Base-by-base conservation (phyloP, 53 echinoderm and acorn worm genomes). In the Stichopus horrens region DNA sequence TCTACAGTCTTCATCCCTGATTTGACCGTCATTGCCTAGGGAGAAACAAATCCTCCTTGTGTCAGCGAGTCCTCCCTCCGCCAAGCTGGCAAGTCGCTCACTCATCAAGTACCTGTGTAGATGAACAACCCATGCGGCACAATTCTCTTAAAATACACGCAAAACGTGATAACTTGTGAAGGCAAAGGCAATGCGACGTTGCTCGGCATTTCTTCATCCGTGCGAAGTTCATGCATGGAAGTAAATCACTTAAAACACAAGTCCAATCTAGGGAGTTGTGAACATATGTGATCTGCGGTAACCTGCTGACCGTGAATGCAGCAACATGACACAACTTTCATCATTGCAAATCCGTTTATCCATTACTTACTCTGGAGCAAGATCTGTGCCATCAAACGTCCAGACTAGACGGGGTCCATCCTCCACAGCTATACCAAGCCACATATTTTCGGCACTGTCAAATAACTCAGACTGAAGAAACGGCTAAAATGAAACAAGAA, bases 301-400 rank as follows among this genome's bases (percentile, higher is more conserved):
- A 37, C 37, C 37, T 37, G 37, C 37, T 37, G 37, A 37, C 37
- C 37, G 37, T 0, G 37, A 37, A 37, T 37, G 37, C 37, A 37
- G 37, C 37, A 37, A 37, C 37, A 37, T 37, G 37, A 37, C 2
- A 37, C 37, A 37, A 37, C 37, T 37, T 37, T 37, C 37, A 37
- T 37, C 37, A 37, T 37, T 37, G 2, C 37, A 37, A 1, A 37
- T 37, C 37, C 37, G 37, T 37, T 37, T 37, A 37, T 37, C 37
- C 37, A 37, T 6, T 80, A 80, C 80, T 37, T 80, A 80, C 80
- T 80, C 80, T 55, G 55, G 80, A 5, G 80, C 18, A 7, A 80
- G 19, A 55, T 80, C 80, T 21, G 55, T 80, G 9, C 54, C 80
- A 55, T 80, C 80, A 52, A 80, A 80, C 5, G 80, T 80, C 80